A percentile compares a stretch with the other conserved stretches of the same genome.
Conservation (phyloP, 2,113 vertebrate species). For the Taxidea taxus region DNA sequence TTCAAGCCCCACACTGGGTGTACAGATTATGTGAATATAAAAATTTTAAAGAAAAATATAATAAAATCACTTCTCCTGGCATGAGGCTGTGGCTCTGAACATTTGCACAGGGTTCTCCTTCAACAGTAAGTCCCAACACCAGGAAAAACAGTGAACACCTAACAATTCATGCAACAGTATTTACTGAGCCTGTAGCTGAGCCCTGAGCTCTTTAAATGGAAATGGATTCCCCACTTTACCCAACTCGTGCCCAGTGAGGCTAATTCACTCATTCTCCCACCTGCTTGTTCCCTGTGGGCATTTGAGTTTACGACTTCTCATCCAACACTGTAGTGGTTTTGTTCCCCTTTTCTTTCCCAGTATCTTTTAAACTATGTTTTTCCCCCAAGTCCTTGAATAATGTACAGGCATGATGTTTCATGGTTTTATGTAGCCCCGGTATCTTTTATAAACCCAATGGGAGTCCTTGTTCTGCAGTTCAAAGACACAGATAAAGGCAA, state of each 20-base stretch:
- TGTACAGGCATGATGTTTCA: neutral
- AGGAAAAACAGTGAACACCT: neutral
- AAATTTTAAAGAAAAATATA: neutral
- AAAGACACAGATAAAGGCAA: neutral
- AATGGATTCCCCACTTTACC: neutral
- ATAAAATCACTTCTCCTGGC: neutral
- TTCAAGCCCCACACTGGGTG: neutral
- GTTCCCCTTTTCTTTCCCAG: neutral
- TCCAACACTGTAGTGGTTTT: neutral
- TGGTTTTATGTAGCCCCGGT: neutral
- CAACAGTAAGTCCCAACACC: neutral
- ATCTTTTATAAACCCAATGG: neutral
- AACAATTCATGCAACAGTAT: neutral
- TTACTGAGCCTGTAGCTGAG: neutral
- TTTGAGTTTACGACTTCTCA: neutral
- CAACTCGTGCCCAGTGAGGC: neutral
- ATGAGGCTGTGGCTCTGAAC: neutral
- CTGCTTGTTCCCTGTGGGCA: neutral
- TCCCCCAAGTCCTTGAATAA: neutral
- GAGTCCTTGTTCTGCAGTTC: neutral
- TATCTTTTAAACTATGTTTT: neutral
- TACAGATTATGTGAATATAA: neutral
- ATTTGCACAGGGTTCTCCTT: neutral
- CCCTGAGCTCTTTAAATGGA: neutral
- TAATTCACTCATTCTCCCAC: neutral